These are phyloP conservation scores for Tetrax tetrax DNA, from an alignment of 2,113 vertebrate genomes.

Conservation along the genomic window DNA sequence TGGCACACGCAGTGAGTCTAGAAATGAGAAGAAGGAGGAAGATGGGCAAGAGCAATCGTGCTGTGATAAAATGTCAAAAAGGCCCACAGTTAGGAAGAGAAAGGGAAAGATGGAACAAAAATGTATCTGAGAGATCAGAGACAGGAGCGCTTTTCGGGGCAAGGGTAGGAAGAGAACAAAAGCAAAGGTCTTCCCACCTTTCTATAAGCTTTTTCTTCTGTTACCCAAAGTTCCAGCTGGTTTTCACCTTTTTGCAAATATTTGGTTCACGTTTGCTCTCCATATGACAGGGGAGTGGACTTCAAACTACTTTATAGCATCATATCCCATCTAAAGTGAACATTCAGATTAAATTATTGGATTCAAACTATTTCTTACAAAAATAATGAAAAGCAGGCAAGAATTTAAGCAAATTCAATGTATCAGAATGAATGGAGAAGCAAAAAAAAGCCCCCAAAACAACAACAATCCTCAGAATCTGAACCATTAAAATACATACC, in stretches of 20 bases:
- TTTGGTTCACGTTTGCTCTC: background rate
- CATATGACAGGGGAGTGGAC: background rate
- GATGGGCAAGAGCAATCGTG: fast-evolving
- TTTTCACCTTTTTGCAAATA: background rate
- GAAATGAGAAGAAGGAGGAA: background rate
- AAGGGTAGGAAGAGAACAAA: background rate
- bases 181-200: background rate
- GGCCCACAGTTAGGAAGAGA: fast-evolving
- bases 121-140: background rate
- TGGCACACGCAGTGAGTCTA: fast-evolving
- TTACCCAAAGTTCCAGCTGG: background rate
- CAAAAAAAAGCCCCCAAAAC: background rate
- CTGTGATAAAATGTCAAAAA: background rate
- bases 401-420: background rate
- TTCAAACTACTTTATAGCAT: background rate
- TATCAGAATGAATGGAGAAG: background rate
- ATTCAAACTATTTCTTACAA: background rate
- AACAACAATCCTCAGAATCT: no score
- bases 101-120: background rate
- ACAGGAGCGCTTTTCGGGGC: background rate
- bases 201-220: background rate
- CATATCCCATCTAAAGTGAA: background rate
- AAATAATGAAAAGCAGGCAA: background rate
- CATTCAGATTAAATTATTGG: background rate
- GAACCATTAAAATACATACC: background rate